Evolutionary conservation across 1,140 invertebrate species (phyloP).

Genomic region (Temnothorax curvispinosus): DNA sequence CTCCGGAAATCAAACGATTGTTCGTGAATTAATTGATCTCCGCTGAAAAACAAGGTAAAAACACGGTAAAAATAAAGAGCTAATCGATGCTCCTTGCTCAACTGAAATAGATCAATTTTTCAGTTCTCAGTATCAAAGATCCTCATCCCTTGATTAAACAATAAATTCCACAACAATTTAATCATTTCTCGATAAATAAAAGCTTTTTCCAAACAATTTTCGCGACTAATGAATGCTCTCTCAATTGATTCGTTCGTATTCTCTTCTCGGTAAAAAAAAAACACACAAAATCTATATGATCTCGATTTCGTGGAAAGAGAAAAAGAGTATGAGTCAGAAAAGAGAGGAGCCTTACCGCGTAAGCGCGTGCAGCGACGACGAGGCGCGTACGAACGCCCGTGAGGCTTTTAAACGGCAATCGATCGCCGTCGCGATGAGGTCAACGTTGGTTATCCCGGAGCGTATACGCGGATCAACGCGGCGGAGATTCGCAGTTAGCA

Average conservation of each 20-base stretch:
- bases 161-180: background rate
- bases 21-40: slow-evolving; percentile 21
- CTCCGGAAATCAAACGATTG: background rate
- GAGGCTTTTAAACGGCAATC: slow-evolving; percentile 59
- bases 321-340: background rate
- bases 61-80: background rate
- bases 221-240: too few relatives aligned
- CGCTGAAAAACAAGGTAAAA: background rate
- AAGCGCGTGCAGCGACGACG: slow-evolving; percentile 50
- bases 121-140: background rate
- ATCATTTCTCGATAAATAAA: background rate
- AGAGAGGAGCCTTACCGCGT: slow-evolving; percentile 28
- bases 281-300: background rate
- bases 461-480: slow-evolving; percentile 36
- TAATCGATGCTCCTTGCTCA: background rate
- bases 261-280: too few relatives aligned
- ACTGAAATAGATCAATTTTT: background rate
- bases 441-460: slow-evolving; percentile 47
- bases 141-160: background rate
- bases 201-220: background rate
- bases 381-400: slow-evolving; percentile 46
- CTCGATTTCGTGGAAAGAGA: background rate
- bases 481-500: background rate
- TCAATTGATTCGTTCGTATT: background rate
- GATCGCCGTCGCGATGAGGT: slow-evolving; percentile 55